Conservation (phyloP, 2,888 invertebrate genomes). For the Caenorhabditis sp. region DNA sequence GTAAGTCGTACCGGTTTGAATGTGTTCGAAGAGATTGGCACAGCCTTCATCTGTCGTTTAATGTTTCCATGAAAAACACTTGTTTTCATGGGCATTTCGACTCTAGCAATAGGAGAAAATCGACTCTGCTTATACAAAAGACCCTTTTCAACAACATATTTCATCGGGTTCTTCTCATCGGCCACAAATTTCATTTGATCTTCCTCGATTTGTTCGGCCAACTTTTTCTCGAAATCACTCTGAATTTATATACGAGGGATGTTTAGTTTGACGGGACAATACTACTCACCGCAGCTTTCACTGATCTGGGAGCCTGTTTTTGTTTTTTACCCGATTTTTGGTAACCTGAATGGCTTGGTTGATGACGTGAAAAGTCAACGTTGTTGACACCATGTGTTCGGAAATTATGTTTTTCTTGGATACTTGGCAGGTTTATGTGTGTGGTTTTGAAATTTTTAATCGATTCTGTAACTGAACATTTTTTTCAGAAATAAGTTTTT, state of each 20-base stretch:
- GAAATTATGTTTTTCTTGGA: not conserved
- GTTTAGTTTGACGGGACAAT: too few relatives aligned
- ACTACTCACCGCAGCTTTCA: too few relatives aligned
- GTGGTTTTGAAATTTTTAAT: not conserved
- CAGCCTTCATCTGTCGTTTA: slow-evolving; percentile 31
- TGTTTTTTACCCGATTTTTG: too few relatives aligned
- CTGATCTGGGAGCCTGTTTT: too few relatives aligned
- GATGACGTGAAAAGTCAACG: not conserved
- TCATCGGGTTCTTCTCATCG: slow-evolving; percentile 38
- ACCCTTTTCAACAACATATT: slow-evolving; percentile 37
- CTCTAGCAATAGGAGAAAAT: slow-evolving; percentile 26
- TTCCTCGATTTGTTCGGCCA: slow-evolving; percentile 35
- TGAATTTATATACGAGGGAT: too few relatives aligned
- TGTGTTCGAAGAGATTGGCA: slow-evolving; percentile 19
- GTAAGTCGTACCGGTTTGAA: not conserved
- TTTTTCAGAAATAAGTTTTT: too few relatives aligned
- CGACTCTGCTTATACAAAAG: slow-evolving; percentile 29
- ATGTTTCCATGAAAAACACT: slow-evolving; percentile 36
- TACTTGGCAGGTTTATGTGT: not conserved
- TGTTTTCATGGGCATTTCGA: slow-evolving; percentile 24
- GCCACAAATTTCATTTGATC: slow-evolving; percentile 40
- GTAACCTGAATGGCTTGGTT: too few relatives aligned
- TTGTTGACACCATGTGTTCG: not conserved
- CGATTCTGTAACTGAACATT: too few relatives aligned
- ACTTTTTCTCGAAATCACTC: slow-evolving; percentile 27